phyloP scores from a whole-genome alignment of 2,113 vertebrate genomes.

The Globicephala melas region DNA sequence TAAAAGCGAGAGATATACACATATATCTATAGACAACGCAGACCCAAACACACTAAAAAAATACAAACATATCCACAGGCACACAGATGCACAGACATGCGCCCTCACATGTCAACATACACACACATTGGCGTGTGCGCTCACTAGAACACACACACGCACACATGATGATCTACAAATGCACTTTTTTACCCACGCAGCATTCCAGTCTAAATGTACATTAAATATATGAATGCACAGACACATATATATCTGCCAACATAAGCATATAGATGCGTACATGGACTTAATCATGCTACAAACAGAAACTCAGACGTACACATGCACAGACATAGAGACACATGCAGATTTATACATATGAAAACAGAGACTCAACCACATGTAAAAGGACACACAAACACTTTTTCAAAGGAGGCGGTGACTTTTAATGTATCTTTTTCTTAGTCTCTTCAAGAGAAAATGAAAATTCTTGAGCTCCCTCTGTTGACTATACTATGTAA shows the following conservation, averaged over 20 bases:
- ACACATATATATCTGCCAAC: neutral
- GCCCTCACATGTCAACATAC: neutral
- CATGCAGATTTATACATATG: neutral
- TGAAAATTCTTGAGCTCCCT: neutral
- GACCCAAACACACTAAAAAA: neutral
- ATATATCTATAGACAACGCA: neutral
- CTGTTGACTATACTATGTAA: neutral
- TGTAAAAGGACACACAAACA: neutral
- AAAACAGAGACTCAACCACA: neutral
- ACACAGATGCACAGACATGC: neutral
- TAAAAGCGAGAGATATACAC: neutral
- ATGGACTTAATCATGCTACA: neutral
- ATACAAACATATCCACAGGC: neutral
- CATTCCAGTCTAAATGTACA: neutral
- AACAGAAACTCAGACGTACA: neutral
- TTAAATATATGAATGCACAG: neutral
- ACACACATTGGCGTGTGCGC: neutral
- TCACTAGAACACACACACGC: neutral
- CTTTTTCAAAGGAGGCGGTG: neutral
- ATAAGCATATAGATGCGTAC: neutral
- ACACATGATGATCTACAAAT: neutral
- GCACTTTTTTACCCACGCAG: neutral
- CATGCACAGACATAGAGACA: neutral
- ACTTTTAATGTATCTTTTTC: neutral
- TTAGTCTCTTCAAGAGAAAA: neutral